Percentiles rank a stretch among this genome's conserved stretches.
Conservation (phyloP, 2,888 invertebrate genomes). For the Caenorhabditis doughertyi region DNA sequence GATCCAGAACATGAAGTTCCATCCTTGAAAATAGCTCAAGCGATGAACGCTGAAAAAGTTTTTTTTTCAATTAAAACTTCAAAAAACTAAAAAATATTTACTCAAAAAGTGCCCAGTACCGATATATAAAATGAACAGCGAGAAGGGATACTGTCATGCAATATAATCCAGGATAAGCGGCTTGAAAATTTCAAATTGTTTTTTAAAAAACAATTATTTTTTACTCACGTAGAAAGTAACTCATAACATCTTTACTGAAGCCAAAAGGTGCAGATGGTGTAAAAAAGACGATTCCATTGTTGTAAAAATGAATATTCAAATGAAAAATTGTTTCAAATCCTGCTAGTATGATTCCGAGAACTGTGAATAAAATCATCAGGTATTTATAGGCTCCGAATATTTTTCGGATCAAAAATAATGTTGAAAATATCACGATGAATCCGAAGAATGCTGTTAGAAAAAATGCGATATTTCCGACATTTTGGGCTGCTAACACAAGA, state of each 20-base stretch:
- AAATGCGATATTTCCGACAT: neutral
- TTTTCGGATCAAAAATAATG: neutral
- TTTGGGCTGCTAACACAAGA: neutral
- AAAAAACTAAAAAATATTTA: neutral
- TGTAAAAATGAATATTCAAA: slow-evolving; percentile 5
- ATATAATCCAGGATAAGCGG: neutral
- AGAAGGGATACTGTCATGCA: neutral
- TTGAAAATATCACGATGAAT: neutral
- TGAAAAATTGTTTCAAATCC: neutral
- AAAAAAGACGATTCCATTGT: neutral
- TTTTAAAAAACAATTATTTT: neutral
- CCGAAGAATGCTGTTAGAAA: neutral
- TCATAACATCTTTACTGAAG: neutral
- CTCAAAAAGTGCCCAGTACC: slow-evolving; percentile 5
- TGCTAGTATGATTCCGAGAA: neutral
- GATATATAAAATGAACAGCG: slow-evolving; percentile 2
- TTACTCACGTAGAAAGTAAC: neutral
- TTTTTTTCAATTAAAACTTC: neutral
- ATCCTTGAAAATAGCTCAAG: neutral
- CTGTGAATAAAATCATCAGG: neutral
- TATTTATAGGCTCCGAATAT: slow-evolving; percentile 9
- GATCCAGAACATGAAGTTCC: neutral
- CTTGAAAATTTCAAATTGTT: neutral
- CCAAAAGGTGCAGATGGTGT: neutral
- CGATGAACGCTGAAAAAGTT: too few relatives aligned